These are phyloP conservation scores for Cryptops parisi DNA, from an alignment of 2,888 invertebrate genomes.

Conservation along the genomic window DNA sequence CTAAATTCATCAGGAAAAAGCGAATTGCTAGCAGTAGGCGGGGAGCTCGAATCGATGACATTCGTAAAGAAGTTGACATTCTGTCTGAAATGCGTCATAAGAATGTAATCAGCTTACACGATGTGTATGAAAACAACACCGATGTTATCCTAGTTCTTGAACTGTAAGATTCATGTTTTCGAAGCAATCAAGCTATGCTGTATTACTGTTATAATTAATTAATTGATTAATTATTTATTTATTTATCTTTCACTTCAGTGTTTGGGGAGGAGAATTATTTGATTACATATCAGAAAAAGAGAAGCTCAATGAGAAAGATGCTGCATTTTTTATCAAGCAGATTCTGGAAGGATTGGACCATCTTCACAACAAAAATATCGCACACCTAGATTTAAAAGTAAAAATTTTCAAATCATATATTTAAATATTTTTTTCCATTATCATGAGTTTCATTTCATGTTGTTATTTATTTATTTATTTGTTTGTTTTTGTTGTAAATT, in stretches of 20 bases:
- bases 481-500: conserved; percentile 20
- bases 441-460: neutral
- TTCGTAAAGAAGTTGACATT: conserved; percentile 43
- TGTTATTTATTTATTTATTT: neutral
- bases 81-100: conserved; percentile 42
- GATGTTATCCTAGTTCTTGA: conserved; percentile 46
- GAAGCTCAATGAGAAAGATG: conserved; percentile 42
- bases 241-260: conserved; percentile 31
- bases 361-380: conserved; percentile 45
- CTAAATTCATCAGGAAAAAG: conserved; percentile 47
- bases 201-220: too few species aligned
- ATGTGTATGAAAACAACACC: conserved; percentile 44
- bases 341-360: conserved; percentile 47
- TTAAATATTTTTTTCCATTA: neutral
- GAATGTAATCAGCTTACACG: conserved; percentile 46
- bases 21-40: conserved; percentile 38
- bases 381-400: conserved; percentile 50
- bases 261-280: conserved; percentile 50
- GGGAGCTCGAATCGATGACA: conserved; percentile 44
- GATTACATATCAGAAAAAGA: conserved; percentile 41
- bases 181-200: too few species aligned
- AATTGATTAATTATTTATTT: too few species aligned
- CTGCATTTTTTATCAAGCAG: conserved; percentile 45
- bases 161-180: conserved; percentile 39
- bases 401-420: neutral